phyloP scores from a whole-genome alignment of 2,888 invertebrate species.

The Harpalus rufipes region DNA sequence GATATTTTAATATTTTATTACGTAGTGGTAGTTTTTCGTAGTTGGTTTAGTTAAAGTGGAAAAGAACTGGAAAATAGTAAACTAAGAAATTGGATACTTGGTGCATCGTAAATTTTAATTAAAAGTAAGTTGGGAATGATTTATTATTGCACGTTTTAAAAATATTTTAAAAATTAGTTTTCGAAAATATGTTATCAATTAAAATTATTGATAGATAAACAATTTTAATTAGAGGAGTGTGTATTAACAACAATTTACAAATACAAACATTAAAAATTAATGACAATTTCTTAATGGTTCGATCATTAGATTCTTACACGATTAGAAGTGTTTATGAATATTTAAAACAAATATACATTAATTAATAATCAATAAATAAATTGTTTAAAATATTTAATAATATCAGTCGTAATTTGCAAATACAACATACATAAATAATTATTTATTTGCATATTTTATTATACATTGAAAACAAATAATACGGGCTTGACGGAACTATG shows the following conservation, averaged over 20 bases:
- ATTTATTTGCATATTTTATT: too few species aligned
- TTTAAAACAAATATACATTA: background rate
- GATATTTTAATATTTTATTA: conserved; percentile 18
- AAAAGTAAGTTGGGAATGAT: conserved; percentile 36
- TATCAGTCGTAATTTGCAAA: too few species aligned
- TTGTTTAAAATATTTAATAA: too few species aligned
- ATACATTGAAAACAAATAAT: too few species aligned
- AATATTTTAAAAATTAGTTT: background rate
- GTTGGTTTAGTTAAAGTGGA: conserved; percentile 19
- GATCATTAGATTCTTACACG: background rate
- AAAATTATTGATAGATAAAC: background rate
- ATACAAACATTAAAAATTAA: background rate
- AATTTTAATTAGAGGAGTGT: background rate
- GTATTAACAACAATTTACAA: background rate
- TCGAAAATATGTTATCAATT: background rate
- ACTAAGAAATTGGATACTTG: conserved; percentile 27
- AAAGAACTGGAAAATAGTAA: conserved; percentile 8
- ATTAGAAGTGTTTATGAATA: too few species aligned
- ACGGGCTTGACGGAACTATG: too few species aligned
- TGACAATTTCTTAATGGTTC: conserved; percentile 1
- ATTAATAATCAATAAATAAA: background rate
- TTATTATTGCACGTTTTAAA: background rate
- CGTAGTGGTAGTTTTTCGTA: conserved; percentile 25
- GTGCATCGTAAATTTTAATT: conserved; percentile 9
- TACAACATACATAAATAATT: too few species aligned